Conservation (phyloP, 2,797 vertebrate species). For the Atherinosoma microstoma region DNA sequence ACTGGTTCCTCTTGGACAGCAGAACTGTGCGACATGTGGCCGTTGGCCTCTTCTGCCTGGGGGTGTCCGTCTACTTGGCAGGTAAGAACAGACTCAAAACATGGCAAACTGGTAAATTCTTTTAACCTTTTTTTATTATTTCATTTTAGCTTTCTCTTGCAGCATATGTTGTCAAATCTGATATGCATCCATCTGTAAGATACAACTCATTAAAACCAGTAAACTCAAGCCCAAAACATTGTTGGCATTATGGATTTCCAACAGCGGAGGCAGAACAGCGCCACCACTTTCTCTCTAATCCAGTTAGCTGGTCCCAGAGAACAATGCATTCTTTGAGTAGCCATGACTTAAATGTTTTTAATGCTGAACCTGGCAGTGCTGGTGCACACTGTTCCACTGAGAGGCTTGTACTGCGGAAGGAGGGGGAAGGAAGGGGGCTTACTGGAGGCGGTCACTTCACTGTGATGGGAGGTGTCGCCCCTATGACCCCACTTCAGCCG, state of each 20-base stretch:
- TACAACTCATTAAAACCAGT: conserved; percentile 6
- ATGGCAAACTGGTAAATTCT: background rate
- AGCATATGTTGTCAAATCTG: background rate
- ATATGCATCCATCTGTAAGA: conserved; percentile 3
- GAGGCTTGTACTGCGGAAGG: conserved; percentile 54
- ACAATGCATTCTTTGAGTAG: conserved; percentile 82
- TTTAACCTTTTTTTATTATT: background rate
- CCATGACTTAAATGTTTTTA: conserved; percentile 78
- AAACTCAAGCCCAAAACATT: conserved; percentile 27
- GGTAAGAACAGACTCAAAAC: conserved; percentile 78
- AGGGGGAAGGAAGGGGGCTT: conserved; percentile 5
- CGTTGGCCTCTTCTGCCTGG: conserved; percentile 91
- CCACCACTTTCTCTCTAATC: conserved; percentile 46
- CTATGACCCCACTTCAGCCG: conserved; percentile 54
- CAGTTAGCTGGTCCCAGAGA: conserved; percentile 51
- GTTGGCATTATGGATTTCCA: conserved; percentile 33
- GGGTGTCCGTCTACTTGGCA: conserved; percentile 89
- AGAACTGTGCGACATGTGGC: conserved; percentile 86
- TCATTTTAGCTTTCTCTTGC: background rate
- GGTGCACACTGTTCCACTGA: conserved; percentile 66
- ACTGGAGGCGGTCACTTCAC: conserved; percentile 48
- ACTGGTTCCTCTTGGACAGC: conserved; percentile 92
- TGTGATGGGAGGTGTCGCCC: conserved; percentile 54
- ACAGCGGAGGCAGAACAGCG: conserved; percentile 38
- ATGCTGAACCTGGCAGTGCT: conserved; percentile 74